Evolutionary conservation across 2,888 invertebrate species (phyloP), one percentile per base, ranked within the genome.

Genomic region (Hylaea fasciaria): DNA sequence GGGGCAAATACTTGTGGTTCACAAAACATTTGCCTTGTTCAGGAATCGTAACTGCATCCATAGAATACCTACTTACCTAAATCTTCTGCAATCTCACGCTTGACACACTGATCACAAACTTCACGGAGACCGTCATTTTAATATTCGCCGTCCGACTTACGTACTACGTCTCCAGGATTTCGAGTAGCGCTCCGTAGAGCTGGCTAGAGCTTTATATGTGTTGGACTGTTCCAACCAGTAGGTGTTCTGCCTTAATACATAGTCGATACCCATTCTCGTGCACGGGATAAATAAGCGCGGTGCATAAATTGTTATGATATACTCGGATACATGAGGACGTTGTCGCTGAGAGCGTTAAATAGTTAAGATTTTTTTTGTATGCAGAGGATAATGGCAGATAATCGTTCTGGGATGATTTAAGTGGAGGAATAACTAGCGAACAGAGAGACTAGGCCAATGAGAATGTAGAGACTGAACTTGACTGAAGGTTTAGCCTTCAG

Each of bases 181-280:
- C 78, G 81, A 86, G 83, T 82, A 77, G 78, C 77, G 82, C 76
- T 81, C 70, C 73, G 73, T 77, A 70, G 74, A 78, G 78, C 76
- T 74, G 68, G 65, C 72, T 79, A 65, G 77, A 78, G 81, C 80
- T 84, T 82, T 85, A 82, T 83, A 82, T 84, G 82, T 82, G 84
- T 81, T 82, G 81, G 81, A 81, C 77, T 81, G 82, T 80, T 81
- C 76, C 76, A 74, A 83, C 83, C 82, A 78, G 68, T 74, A 80
- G 74, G 74, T 74, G 75, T 74, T 72, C 70, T 68, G 70, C 69
- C 69, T 73, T 73, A 71, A 71, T 70, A 76, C 68, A 72, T 67
- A 76, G 67, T 70, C 64, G 57, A 54, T 67, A 64, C 54, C 56
- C 58, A 62, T 62, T 64, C 68, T 70, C 56, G 50, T 62, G 61